Conservation (phyloP, 2,888 invertebrate genomes). For the Leuctra nigra region DNA sequence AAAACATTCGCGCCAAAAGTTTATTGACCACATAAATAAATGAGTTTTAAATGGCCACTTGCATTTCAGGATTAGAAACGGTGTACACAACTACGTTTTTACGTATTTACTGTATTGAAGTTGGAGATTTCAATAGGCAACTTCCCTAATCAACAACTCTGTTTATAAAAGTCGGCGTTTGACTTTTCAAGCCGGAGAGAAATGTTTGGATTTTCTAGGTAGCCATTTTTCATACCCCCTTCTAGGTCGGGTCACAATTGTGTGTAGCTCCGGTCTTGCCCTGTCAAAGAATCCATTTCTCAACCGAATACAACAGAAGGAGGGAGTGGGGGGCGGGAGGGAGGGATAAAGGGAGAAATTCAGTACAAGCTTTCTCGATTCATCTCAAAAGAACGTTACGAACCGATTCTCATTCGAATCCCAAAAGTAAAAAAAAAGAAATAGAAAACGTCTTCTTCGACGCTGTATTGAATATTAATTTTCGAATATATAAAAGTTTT, state of each 20-base stretch:
- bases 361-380: constrained; percentile 1
- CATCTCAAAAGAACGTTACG: neutral
- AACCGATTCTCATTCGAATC: neutral
- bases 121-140: too few species aligned
- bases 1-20: too few species aligned
- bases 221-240: constrained; percentile 1
- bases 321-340: neutral
- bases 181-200: too few species aligned
- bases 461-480: neutral
- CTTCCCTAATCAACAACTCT: too few species aligned
- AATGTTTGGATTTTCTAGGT: constrained; percentile 7
- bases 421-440: neutral
- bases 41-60: too few species aligned
- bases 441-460: neutral
- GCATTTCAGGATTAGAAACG: too few species aligned
- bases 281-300: constrained; percentile 12
- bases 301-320: neutral
- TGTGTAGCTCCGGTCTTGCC: constrained; percentile 5
- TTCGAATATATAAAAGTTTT: too few species aligned
- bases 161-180: too few species aligned
- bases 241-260: constrained; percentile 3
- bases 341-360: neutral
- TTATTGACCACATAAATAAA: too few species aligned
- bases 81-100: too few species aligned
- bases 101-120: too few species aligned